Percentiles rank a stretch among this genome's conserved stretches.
These are phyloP conservation scores for Andrena fulva DNA, from an alignment of 2,888 invertebrate species.

Conservation along the genomic window DNA sequence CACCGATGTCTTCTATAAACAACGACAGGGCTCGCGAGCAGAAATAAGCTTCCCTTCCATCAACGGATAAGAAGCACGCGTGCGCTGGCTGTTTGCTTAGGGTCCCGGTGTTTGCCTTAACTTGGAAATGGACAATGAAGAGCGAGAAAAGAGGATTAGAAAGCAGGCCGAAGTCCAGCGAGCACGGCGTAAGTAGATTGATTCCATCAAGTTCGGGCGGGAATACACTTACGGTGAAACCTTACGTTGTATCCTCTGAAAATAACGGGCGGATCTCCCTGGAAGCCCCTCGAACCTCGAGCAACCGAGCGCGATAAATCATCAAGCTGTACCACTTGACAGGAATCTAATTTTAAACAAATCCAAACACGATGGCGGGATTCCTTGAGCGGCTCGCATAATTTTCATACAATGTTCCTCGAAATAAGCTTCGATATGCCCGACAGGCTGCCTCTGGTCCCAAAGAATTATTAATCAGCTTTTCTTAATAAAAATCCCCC, in stretches of 20 bases:
- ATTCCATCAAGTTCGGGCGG: conserved; percentile 57
- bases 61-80: conserved; percentile 58
- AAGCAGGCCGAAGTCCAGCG: conserved; percentile 35
- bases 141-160: conserved; percentile 57
- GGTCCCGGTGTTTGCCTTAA: conserved; percentile 69
- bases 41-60: conserved; percentile 69
- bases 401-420: not conserved
- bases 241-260: conserved; percentile 39
- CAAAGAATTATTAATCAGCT: conserved; percentile 27
- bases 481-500: conserved; percentile 34
- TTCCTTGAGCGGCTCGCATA: not conserved
- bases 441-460: not conserved
- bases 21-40: conserved; percentile 25
- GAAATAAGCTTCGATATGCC: not conserved
- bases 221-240: conserved; percentile 26
- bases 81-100: conserved; percentile 74
- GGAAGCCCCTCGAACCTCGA: conserved; percentile 33
- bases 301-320: conserved; percentile 39
- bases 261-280: conserved; percentile 36
- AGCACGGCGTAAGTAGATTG: conserved; percentile 71
- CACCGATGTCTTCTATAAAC: not conserved
- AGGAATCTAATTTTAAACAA: conserved; percentile 14
- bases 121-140: conserved; percentile 62
- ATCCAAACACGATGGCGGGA: not conserved
- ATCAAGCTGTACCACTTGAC: conserved; percentile 39